These are phyloP conservation scores for Lepisosteus osseus DNA, from an alignment of 2,113 vertebrate genomes.

Conservation along the genomic window DNA sequence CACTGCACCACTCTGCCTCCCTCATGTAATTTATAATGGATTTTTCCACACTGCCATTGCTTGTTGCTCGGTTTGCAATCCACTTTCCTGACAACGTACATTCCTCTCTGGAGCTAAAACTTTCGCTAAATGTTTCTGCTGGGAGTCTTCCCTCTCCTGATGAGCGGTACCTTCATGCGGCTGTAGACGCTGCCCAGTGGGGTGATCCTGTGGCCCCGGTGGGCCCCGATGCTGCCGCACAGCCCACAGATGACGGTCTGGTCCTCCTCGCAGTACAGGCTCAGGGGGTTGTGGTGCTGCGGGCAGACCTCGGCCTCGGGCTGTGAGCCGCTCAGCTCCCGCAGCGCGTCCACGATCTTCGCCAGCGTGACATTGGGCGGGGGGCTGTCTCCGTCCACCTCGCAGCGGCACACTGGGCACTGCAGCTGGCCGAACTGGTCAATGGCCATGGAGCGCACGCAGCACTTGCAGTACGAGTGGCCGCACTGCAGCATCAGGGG, in stretches of 20 bases:
- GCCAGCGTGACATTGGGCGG: slow-evolving; percentile 68
- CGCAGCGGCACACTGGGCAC: slow-evolving; percentile 70
- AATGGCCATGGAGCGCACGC: slow-evolving; percentile 57
- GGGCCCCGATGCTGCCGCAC: slow-evolving; percentile 74
- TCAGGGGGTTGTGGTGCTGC: slow-evolving; percentile 72
- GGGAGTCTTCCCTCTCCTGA: too few relatives aligned
- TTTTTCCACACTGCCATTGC: too few relatives aligned
- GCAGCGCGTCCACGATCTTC: slow-evolving; percentile 60
- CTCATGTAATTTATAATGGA: too few relatives aligned
- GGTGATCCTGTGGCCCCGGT: slow-evolving; percentile 69
- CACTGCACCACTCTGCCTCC: too few relatives aligned
- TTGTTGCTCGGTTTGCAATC: too few relatives aligned
- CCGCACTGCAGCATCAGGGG: slow-evolving; percentile 77
- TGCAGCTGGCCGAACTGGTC: slow-evolving; percentile 55
- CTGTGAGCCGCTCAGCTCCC: slow-evolving; percentile 39
- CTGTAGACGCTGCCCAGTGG: slow-evolving; percentile 69
- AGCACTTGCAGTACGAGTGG: slow-evolving; percentile 72
- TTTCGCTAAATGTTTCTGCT: too few relatives aligned
- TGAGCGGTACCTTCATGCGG: slow-evolving; percentile 73
- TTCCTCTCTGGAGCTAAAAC: too few relatives aligned
- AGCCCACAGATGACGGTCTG: slow-evolving; percentile 75
- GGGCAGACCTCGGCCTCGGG: slow-evolving; percentile 48
- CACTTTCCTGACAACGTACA: too few relatives aligned
- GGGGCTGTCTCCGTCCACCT: slow-evolving; percentile 58
- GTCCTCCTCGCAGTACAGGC: slow-evolving; percentile 80